Evolutionary conservation across 2,888 invertebrate species (phyloP), one percentile per base, ranked within the genome.

Genomic region (Brachylomia viminalis): DNA sequence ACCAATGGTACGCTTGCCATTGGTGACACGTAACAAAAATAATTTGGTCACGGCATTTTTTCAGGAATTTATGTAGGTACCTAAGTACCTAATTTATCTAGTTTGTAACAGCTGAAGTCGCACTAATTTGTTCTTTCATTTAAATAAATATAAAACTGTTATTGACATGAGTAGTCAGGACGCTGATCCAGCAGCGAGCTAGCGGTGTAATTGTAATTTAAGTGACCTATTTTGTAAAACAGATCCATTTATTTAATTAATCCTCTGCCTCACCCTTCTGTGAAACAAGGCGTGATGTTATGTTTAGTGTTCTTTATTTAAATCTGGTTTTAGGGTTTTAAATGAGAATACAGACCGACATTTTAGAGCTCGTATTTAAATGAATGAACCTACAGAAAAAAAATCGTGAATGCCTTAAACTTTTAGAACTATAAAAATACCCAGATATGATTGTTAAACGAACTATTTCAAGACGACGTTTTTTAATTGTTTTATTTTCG

Each of bases 151-250:
- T n/a, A n/a, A n/a, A n/a, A n/a, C n/a, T n/a, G n/a, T n/a, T n/a
- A n/a, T n/a, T n/a, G n/a, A n/a, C n/a, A n/a, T n/a, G n/a, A 30
- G 38, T 3, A 38, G 38, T 13, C n/a, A 56, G 59, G 74, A 30
- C 49, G 56, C 72, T 4, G 20, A 54, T 38, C 49, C 17, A n/a
- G 17, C 23, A 74, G 58, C 17, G 59, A 7, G n/a, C 30, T 33
- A 47, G n/a, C 47, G 11, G 47, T 23, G 2, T 38, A 38, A 38
- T 71, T 27, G n/a, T n/a, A 45, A 58, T 72, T 49, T 72, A 59
- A 74, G 61, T 52, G 11, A 54, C 1, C 17, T 42, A 17, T 56
- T n/a, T n/a, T 45, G 30, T n/a, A 30, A 72, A 42, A 68, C 8
- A 30, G 17, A 54, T 72, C n/a, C 6, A 4, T 69, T 58, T 17